These are phyloP conservation scores for Bos indicus DNA, from an alignment of 2,113 vertebrate genomes.

Conservation along the genomic window DNA sequence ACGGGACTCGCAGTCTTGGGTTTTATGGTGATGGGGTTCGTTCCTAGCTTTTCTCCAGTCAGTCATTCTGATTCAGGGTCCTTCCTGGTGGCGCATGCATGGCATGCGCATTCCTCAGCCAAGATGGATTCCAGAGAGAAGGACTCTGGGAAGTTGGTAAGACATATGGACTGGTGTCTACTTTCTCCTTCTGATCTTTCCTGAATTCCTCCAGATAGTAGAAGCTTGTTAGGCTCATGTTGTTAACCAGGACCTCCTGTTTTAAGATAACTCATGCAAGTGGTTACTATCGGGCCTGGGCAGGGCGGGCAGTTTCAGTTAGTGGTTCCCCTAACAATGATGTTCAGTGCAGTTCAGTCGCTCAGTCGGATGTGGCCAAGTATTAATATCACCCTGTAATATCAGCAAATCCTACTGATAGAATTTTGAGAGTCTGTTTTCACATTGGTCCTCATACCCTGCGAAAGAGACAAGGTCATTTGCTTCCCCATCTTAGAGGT, in stretches of 20 bases:
- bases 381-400: background rate
- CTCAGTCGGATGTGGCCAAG: background rate
- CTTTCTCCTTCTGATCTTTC: background rate
- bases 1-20: background rate
- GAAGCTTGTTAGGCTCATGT: background rate
- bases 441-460: background rate
- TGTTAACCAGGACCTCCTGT: background rate
- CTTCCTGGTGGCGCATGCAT: background rate
- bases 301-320: background rate
- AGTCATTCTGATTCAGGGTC: background rate
- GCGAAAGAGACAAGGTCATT: background rate
- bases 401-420: background rate
- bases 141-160: background rate
- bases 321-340: background rate
- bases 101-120: background rate
- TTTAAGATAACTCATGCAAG: background rate
- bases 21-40: background rate
- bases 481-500: background rate
- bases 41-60: background rate
- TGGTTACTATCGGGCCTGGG: background rate
- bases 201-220: background rate
- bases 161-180: background rate
- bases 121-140: background rate
- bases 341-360: background rate
- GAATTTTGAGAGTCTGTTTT: background rate